These are phyloP conservation scores for Orchestes rusci DNA, from an alignment of 2,888 invertebrate genomes.

Conservation along the genomic window DNA sequence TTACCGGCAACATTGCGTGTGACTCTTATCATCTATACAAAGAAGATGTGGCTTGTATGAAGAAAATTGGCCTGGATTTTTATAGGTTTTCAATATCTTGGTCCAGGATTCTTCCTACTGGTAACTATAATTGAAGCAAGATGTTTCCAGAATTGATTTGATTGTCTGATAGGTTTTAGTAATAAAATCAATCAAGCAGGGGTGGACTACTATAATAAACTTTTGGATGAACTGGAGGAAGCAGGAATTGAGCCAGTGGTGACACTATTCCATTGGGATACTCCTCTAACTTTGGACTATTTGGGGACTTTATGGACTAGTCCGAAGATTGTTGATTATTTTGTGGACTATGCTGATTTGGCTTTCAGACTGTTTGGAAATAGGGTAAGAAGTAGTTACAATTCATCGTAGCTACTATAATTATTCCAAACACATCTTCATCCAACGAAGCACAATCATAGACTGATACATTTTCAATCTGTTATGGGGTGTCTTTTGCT, in stretches of 20 bases:
- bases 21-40: constrained; percentile 59
- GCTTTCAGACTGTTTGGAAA: constrained; percentile 35
- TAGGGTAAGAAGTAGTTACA: too few relatives aligned
- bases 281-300: constrained; percentile 45
- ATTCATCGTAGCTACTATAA: too few relatives aligned
- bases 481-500: too few relatives aligned
- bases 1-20: constrained; percentile 58
- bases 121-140: too few relatives aligned
- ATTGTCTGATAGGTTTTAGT: constrained; percentile 8
- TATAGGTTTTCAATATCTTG: constrained; percentile 24
- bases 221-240: constrained; percentile 54
- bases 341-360: constrained; percentile 49
- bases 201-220: constrained; percentile 64
- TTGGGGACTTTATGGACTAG: constrained; percentile 46
- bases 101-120: constrained; percentile 51
- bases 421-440: too few relatives aligned
- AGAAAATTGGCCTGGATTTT: constrained; percentile 47
- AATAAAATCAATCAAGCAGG: constrained; percentile 44
- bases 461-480: too few relatives aligned
- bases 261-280: constrained; percentile 50
- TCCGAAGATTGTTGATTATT: constrained; percentile 47
- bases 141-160: too few relatives aligned
- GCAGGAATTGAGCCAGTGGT: constrained; percentile 49
- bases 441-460: too few relatives aligned
- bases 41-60: constrained; percentile 53